Conservation (phyloP, 30 jellyfish, hydroid and myxozoan species). For the Aurelia sp. region DNA sequence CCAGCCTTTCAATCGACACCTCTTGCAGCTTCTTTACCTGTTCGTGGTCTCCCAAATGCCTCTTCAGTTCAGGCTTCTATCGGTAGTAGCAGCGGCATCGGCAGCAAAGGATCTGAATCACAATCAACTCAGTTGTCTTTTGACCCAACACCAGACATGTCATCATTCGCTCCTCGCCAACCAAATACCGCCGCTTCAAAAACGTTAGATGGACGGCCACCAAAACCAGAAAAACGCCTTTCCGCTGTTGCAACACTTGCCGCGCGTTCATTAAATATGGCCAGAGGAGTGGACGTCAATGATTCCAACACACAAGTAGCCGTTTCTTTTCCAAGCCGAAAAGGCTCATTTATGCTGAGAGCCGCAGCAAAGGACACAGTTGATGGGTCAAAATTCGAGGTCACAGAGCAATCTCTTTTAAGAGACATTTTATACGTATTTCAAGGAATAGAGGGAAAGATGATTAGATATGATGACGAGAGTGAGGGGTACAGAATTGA, state of each 20-base stretch:
- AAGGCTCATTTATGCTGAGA: constrained; percentile 64
- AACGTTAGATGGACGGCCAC: constrained; percentile 43
- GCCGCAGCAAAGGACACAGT: constrained; percentile 66
- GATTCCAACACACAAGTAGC: constrained; percentile 28
- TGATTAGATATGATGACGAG: constrained; percentile 85
- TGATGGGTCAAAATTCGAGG: constrained; percentile 88
- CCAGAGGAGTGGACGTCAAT: constrained; percentile 39
- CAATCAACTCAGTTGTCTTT: constrained; percentile 3
- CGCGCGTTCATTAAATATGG: constrained; percentile 79
- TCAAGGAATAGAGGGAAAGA: constrained; percentile 98
- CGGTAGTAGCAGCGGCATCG: constrained; percentile 94
- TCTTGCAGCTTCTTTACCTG: constrained; percentile 10
- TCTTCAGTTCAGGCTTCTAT: constrained; percentile 37
- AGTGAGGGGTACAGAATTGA: constrained; percentile 84
- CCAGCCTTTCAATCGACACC: constrained; percentile 89
- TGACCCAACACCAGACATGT: constrained; percentile 87
- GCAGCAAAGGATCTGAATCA: constrained; percentile 73
- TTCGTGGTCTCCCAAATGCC: constrained; percentile 49
- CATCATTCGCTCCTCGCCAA: constrained; percentile 82
- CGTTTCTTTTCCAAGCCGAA: constrained; percentile 64
- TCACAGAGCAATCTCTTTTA: constrained; percentile 86
- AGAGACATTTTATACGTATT: constrained; percentile 92
- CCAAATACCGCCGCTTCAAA: constrained; percentile 22
- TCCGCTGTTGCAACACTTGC: constrained; percentile 97
- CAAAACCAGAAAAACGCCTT: constrained; percentile 68